Evolutionary conservation across 2,888 invertebrate species (phyloP), one percentile per base, ranked within the genome.

Genomic region (Mesorhabditis sp.): DNA sequence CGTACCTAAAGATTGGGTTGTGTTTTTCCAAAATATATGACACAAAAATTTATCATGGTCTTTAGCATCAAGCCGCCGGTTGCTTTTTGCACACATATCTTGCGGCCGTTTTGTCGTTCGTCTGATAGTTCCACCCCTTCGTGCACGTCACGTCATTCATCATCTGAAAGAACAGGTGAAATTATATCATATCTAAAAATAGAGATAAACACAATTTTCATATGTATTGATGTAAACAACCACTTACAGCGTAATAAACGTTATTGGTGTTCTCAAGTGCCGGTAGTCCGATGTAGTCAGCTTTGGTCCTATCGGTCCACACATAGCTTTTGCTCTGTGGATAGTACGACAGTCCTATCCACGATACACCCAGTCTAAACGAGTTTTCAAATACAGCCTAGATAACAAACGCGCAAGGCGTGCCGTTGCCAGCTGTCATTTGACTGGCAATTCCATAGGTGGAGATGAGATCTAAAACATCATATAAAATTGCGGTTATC

Each of bases 351-450:
- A 50, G 58, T 13, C 58, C 58, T 10, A 50, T 50, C 58, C 58
- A 50, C 58, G 58, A 10, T 50, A 13, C 10, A 2, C 58, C 58
- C 7, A 50, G 10, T 50, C n/a, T 50, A 50, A 50, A 10, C 7
- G 58, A 50, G n/a, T 50, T 10, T 13, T 50, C n/a, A n/a, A n/a
- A 50, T 50, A n/a, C 7, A 50, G n/a, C n/a, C 10, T 50, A 13
- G n/a, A 50, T 2, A n/a, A 13, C 58, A 50, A 50, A 50, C 58
- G 7, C n/a, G 58, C 58, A 50, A 1, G 58, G 58, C 7, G 7
- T n/a, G n/a, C 58, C 58, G n/a, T 50, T 50, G n/a, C 58, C 58
- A 50, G 58, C 58, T 50, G 58, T 50, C n/a, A n/a, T 50, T n/a
- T 13, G 58, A 50, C 58, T 50, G 7, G 58, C 1, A 10, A 50